These are phyloP conservation scores for Microcaecilia unicolor DNA, from an alignment of 2,797 vertebrate species.

Conservation along the genomic window DNA sequence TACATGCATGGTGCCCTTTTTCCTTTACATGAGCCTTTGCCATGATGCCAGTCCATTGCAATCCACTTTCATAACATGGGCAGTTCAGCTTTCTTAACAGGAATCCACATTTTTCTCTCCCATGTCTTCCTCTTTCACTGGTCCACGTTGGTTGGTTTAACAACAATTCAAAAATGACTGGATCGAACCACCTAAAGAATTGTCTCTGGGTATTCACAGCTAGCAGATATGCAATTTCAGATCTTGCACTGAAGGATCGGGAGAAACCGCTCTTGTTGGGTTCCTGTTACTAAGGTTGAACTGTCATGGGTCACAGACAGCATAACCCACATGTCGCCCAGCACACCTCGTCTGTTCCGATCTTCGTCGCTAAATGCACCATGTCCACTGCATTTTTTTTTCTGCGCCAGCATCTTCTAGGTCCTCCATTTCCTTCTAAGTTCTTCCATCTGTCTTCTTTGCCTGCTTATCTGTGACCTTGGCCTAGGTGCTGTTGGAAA, in stretches of 20 bases:
- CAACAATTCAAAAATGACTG: background rate
- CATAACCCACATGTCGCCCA: background rate
- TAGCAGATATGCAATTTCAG: no score
- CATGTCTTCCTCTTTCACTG: no score
- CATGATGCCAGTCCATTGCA: background rate
- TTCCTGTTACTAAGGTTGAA: background rate
- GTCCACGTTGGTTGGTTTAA: background rate
- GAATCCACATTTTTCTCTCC: conserved; percentile 7
- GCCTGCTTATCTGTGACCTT: background rate
- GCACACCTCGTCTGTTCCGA: background rate
- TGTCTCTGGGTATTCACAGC: background rate
- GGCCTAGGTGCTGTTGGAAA: background rate
- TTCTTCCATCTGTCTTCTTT: background rate
- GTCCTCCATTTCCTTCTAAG: background rate
- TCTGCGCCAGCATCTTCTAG: background rate
- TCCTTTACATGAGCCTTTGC: background rate
- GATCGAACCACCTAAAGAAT: background rate
- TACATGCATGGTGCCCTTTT: conserved; percentile 35
- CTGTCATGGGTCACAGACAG: background rate
- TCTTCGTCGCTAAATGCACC: background rate
- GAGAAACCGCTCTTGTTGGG: background rate
- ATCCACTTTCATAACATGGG: background rate
- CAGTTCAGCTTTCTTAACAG: background rate
- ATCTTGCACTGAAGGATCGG: background rate
- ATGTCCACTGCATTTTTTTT: background rate